These are phyloP conservation scores for Cryptus viduatorius DNA, from an alignment of 2,888 invertebrate species.

Conservation along the genomic window DNA sequence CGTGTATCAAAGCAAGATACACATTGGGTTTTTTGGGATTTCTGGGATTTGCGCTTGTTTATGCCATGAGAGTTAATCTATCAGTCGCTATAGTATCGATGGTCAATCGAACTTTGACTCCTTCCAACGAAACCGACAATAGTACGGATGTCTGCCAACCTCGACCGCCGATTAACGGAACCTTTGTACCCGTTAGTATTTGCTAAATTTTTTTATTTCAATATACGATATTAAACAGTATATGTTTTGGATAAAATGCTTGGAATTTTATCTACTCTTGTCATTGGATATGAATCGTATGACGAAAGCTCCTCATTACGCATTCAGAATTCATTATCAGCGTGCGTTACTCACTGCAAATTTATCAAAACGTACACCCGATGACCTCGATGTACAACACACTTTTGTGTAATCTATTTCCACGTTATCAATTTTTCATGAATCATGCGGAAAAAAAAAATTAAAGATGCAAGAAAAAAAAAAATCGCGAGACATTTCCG, in stretches of 20 bases:
- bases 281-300: constrained; percentile 21
- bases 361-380: constrained; percentile 66
- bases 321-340: constrained; percentile 46
- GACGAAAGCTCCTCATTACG: constrained; percentile 34
- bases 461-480: constrained; percentile 6
- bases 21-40: constrained; percentile 94
- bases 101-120: constrained; percentile 91
- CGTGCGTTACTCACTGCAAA: constrained; percentile 65
- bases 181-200: constrained; percentile 78
- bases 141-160: constrained; percentile 89
- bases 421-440: constrained; percentile 15
- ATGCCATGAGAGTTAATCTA: constrained; percentile 95
- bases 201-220: constrained; percentile 1
- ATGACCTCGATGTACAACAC: constrained; percentile 50
- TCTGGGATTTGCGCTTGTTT: constrained; percentile 94
- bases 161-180: constrained; percentile 81
- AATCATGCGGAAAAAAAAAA: too few species aligned
- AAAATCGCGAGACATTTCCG: constrained; percentile 5
- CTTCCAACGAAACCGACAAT: constrained; percentile 86
- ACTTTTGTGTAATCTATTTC: constrained; percentile 17
- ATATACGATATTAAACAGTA: not conserved
- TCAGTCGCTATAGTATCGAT: constrained; percentile 98
- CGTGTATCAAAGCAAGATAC: constrained; percentile 91
- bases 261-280: not conserved
- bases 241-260: not conserved